phyloP scores from a whole-genome alignment of 2,888 invertebrate species.

The Nomada goodeniana region DNA sequence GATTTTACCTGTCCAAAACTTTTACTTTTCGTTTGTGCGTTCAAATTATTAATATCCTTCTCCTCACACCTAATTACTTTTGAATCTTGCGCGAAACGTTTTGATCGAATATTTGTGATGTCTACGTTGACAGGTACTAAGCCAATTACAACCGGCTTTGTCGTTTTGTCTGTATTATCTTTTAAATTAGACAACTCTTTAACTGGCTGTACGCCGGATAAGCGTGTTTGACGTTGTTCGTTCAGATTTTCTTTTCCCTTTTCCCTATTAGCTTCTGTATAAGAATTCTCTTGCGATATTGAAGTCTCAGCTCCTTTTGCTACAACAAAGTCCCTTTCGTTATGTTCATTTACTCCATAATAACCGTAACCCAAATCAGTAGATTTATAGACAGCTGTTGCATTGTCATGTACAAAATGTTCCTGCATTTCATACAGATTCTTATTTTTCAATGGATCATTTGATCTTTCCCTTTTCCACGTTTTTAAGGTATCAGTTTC shows the following conservation, averaged over 20 bases:
- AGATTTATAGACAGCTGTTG: too few species aligned
- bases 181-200: not conserved
- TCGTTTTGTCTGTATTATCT: not conserved
- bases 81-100: not conserved
- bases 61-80: not conserved
- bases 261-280: not conserved
- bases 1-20: not conserved
- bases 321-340: not conserved
- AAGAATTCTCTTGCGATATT: not conserved
- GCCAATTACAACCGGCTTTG: slow-evolving; percentile 24
- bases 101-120: not conserved
- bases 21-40: not conserved
- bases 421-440: slow-evolving; percentile 1
- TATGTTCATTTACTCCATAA: not conserved
- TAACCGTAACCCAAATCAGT: not conserved
- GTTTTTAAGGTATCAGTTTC: not conserved
- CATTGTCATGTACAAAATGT: not conserved
- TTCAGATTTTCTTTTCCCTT: not conserved
- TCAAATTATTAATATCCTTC: not conserved
- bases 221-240: not conserved
- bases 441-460: not conserved
- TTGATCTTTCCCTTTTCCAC: not conserved
- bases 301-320: not conserved
- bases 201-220: not conserved
- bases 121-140: not conserved